phyloP scores from a whole-genome alignment of 1,140 invertebrate genomes.

The Parasteatoda tepidariorum region DNA sequence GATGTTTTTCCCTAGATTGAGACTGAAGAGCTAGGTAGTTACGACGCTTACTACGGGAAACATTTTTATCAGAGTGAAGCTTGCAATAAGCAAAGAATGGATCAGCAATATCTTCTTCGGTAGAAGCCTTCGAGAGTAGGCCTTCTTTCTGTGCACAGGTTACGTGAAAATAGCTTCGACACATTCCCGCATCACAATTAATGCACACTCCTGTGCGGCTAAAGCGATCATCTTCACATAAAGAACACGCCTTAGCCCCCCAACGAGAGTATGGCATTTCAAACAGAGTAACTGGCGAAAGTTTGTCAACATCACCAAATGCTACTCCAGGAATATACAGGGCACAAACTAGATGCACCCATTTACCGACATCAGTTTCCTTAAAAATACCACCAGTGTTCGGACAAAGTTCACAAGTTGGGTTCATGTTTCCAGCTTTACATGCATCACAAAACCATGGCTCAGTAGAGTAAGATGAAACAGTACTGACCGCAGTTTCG shows the following conservation, averaged over 20 bases:
- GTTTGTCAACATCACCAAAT: conserved; percentile 91
- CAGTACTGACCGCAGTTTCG: conserved; percentile 88
- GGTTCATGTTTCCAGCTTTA: conserved; percentile 87
- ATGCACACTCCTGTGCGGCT: conserved; percentile 94
- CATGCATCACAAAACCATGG: conserved; percentile 99
- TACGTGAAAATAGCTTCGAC: conserved; percentile 96
- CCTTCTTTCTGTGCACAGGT: conserved; percentile 96
- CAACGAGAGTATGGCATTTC: conserved; percentile 96
- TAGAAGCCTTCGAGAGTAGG: conserved; percentile 90
- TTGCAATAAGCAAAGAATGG: conserved; percentile 97
- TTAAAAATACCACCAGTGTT: conserved; percentile 73
- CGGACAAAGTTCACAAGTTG: conserved; percentile 88
- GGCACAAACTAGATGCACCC: conserved; percentile 98
- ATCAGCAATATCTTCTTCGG: conserved; percentile 93
- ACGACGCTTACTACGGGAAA: conserved; percentile 73
- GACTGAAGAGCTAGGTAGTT: conserved; percentile 91
- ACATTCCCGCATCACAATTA: conserved; percentile 97
- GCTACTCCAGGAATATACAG: conserved; percentile 96
- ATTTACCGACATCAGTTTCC: conserved; percentile 70
- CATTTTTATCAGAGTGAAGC: conserved; percentile 70
- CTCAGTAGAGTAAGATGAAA: conserved; percentile 92
- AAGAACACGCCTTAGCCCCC: conserved; percentile 87
- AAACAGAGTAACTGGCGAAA: conserved; percentile 83
- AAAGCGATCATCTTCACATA: conserved; percentile 88
- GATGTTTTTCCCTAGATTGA: conserved; percentile 75